Base-by-base conservation (phyloP, 2,797 vertebrate genomes). In the Rhincodon typus region DNA sequence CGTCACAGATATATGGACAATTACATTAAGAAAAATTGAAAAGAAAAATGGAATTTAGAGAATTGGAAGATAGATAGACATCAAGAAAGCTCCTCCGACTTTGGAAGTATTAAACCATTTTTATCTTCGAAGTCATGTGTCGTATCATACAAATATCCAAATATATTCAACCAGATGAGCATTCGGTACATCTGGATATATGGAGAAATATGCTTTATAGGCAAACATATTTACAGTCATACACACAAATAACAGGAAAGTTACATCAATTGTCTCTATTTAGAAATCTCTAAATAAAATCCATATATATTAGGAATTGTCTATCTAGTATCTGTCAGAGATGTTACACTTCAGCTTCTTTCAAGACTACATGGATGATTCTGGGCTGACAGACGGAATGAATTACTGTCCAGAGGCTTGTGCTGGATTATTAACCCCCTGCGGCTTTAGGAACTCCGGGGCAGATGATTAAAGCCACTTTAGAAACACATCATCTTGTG, bases 381-480 rank as follows among this genome's bases (percentile, higher is more conserved):
- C 46, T 77, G 27, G 46, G 27, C 50, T 95, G 94, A 95, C 94
- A 95, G 94, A 19, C 46, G 15, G 57, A 50, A 95, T 30, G 46
- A 95, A 95, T 57, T 72, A 42, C 70, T 95, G 70, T 77, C 94
- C 94, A 95, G 94, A 95, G 70, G 94, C 46, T 53, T 77, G 94
- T 77, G 50, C 94, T 95, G 46, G 94, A 95, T 95, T 95, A 95
- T 95, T 95, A 95, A 95, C 70, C 46, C 94, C 70, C 94, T 95
- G 94, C 70, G 74, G 94, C 27, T 50, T 95, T 77, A 12, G n/a
- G 46, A 95, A 77, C 94, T 95, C 94, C 21, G 34, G 94, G 94
- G 94, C 94, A 95, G 94, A 70, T 95, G 94, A 95, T 95, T 95
- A 95, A 95, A 95, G 94, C 70, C 94, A 95, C 94, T 95, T 95